Base-by-base conservation (phyloP, 2,888 invertebrate species). In the Andrena dorsata region DNA sequence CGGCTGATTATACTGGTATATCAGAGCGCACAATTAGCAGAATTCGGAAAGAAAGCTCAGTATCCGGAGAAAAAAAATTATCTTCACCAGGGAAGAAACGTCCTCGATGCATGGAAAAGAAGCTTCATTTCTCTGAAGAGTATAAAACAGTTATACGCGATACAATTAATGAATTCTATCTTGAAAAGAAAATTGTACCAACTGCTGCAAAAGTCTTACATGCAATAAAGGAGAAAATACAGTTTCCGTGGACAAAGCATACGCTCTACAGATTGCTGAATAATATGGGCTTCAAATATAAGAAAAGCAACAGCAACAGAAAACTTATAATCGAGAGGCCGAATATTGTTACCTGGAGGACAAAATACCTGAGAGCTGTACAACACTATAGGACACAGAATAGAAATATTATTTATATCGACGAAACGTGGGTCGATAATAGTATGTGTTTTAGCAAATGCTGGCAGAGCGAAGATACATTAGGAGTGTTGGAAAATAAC, bases 1-100 rank as follows among this genome's bases (percentile, higher is more conserved):
- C 8, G n/a, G 60, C 16, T 3, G 71, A 71, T 20, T 71, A 71
- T 23, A 47, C 16, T 2, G 63, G 63, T 7, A n/a, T 63, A 20
- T 71, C 32, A 8, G 6, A 16, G 5, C 13, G 60, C 26, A 61
- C 71, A 13, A 49, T 71, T 20, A 6, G 0, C 23, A 49, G 49
- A 28, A 71, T 49, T 20, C 7, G 47, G 20, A 70, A 41, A 6
- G 60, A 60, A 41, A 35, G n/a, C 61, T 30, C 8, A 13, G 8
- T 10, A 16, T 28, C 28, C 13, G 23, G 10, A 13, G 13, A 49
- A 61, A 5, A n/a, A 2, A 13, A 13, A 2, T 51, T 72, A 7
- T n/a, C 13, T 26, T 51, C 63, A 4, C 32, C 63, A 16, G 61
- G 63, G 6, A 63, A 51, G 41, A 41, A 41, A 41, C 13, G 13